A percentile compares a stretch with the other conserved stretches of the same genome.
phyloP scores from a whole-genome alignment of 1,140 invertebrate genomes.

The Drosophila saltans region DNA sequence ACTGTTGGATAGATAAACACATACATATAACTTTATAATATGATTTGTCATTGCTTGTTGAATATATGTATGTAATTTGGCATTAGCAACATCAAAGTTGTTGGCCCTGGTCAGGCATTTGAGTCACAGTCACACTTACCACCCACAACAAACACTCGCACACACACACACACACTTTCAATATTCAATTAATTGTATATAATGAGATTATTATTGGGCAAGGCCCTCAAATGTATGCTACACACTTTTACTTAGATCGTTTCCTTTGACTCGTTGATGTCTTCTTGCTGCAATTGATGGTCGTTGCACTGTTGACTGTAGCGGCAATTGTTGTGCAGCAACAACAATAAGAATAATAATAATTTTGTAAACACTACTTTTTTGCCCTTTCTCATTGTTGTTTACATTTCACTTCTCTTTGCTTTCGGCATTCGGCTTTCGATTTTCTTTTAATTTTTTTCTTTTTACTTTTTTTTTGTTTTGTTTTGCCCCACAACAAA shows the following conservation, averaged over 20 bases:
- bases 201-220: slow-evolving; percentile 36
- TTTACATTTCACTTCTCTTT: slow-evolving; percentile 52
- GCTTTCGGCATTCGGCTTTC: not conserved
- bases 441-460: not conserved
- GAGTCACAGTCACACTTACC: not conserved
- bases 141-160: not conserved
- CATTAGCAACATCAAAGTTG: not conserved
- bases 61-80: no score
- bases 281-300: slow-evolving; percentile 1
- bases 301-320: slow-evolving; percentile 3
- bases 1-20: no score
- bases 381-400: slow-evolving; percentile 53
- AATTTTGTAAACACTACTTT: slow-evolving; percentile 49
- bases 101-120: slow-evolving; percentile 7
- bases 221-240: slow-evolving; percentile 38
- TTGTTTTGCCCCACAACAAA: slow-evolving; percentile 21
- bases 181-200: slow-evolving; percentile 21
- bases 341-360: slow-evolving; percentile 41
- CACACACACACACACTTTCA: not conserved
- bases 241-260: slow-evolving; percentile 14
- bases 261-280: not conserved
- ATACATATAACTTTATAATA: no score
- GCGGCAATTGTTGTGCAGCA: slow-evolving; percentile 1
- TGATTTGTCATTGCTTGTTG: no score
- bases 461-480: slow-evolving; percentile 25